Evolutionary conservation across 2,888 invertebrate genomes (phyloP).

Genomic region (Oligia strigilis): DNA sequence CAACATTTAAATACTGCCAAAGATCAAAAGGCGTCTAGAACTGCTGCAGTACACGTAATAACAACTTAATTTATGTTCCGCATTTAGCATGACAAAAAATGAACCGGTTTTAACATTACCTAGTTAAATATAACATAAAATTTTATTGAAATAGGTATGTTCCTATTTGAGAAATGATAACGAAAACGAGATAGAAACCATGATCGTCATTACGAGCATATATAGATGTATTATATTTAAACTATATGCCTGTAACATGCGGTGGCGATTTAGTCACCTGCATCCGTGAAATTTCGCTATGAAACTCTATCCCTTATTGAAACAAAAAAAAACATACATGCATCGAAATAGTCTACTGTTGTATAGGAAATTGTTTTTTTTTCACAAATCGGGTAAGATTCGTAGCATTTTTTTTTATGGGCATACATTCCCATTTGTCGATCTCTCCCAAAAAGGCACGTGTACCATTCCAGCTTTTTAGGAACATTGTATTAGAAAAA

Average conservation of each 20-base stretch:
- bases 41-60: slow-evolving; percentile 20
- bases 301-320: no score
- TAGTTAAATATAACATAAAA: background rate
- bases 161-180: background rate
- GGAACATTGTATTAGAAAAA: background rate
- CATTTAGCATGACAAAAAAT: slow-evolving; percentile 17
- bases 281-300: no score
- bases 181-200: background rate
- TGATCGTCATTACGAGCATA: background rate
- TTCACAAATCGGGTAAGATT: background rate
- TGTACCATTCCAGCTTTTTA: background rate
- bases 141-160: slow-evolving; percentile 5
- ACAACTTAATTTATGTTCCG: slow-evolving; percentile 17
- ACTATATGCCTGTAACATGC: background rate
- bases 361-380: no score
- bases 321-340: no score
- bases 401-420: background rate
- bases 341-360: no score
- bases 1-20: slow-evolving; percentile 21
- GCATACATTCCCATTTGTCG: background rate
- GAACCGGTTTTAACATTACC: background rate
- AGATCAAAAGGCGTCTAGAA: slow-evolving; percentile 14
- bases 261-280: no score
- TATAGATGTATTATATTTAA: background rate
- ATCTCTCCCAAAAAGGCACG: background rate